Evolutionary conservation across 2,888 invertebrate species (phyloP).

Genomic region (Pristionchus fissidentatus): DNA sequence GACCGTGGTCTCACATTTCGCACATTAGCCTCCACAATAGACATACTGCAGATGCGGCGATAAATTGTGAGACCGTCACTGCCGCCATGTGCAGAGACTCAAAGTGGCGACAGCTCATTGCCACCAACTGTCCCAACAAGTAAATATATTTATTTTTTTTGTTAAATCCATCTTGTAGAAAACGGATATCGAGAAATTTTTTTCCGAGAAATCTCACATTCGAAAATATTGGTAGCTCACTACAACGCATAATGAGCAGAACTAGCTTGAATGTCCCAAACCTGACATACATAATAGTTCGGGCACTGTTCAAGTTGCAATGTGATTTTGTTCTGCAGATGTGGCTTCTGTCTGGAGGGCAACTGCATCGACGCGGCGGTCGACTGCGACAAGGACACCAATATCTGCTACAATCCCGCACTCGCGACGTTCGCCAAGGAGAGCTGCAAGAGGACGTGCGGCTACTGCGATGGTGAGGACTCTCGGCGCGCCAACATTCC

Average conservation of each 20-base stretch:
- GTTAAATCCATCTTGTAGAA: too few relatives aligned
- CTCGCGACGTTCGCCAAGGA: constrained; percentile 52
- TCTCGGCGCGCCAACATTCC: too few relatives aligned
- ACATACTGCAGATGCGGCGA: constrained; percentile 52
- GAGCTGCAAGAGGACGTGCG: constrained; percentile 62
- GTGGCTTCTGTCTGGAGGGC: constrained; percentile 53
- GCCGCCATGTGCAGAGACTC: constrained; percentile 55
- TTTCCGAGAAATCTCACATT: too few relatives aligned
- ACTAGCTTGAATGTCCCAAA: too few relatives aligned
- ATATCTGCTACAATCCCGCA: constrained; percentile 41
- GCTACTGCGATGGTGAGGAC: constrained; percentile 52
- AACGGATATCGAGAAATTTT: background rate
- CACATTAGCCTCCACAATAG: too few relatives aligned
- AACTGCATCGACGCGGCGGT: constrained; percentile 58
- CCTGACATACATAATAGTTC: too few relatives aligned
- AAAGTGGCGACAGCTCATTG: constrained; percentile 55
- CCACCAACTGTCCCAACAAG: constrained; percentile 57
- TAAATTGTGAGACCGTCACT: constrained; percentile 55
- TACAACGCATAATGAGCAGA: too few relatives aligned
- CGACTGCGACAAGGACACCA: constrained; percentile 55
- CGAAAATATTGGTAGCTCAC: too few relatives aligned
- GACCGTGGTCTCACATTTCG: too few relatives aligned
- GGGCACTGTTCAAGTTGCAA: too few relatives aligned
- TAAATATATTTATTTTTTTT: constrained; percentile 40
- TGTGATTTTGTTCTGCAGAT: too few relatives aligned